Evolutionary conservation across 2,888 invertebrate genomes (phyloP).

Genomic region (Gerris lacustris): DNA sequence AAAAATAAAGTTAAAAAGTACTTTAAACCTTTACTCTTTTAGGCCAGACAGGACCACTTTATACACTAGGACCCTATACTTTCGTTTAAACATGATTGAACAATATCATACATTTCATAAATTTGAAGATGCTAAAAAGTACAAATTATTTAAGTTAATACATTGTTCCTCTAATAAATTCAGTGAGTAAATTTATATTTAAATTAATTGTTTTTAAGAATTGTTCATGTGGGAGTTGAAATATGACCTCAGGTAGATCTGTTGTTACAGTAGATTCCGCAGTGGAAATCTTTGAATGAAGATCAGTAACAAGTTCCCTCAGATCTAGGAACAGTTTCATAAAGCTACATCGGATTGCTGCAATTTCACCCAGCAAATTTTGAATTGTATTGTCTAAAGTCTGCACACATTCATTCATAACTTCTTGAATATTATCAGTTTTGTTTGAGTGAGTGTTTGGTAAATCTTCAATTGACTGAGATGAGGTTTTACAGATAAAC

Average conservation of each 20-base stretch:
- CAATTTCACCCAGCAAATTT: neutral
- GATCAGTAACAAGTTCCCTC: neutral
- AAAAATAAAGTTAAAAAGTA: too few relatives aligned
- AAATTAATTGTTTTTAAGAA: neutral
- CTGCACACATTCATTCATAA: neutral
- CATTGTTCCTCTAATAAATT: too few relatives aligned
- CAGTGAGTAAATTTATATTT: neutral
- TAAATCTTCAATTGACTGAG: neutral
- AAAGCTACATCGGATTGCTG: neutral
- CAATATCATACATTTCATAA: too few relatives aligned
- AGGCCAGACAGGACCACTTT: too few relatives aligned
- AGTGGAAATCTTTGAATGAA: neutral
- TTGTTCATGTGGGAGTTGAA: neutral
- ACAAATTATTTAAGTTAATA: too few relatives aligned
- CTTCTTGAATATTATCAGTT: neutral
- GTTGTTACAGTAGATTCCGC: neutral
- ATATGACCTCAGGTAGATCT: neutral
- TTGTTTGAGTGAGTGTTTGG: neutral
- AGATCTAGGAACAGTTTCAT: neutral
- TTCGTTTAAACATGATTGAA: too few relatives aligned
- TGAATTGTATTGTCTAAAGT: neutral
- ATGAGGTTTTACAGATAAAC: neutral
- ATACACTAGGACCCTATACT: too few relatives aligned
- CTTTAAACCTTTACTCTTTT: too few relatives aligned
- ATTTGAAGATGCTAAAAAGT: too few relatives aligned